These are phyloP conservation scores for Meandrusa payeni DNA, from an alignment of 2,888 invertebrate genomes.

Conservation along the genomic window DNA sequence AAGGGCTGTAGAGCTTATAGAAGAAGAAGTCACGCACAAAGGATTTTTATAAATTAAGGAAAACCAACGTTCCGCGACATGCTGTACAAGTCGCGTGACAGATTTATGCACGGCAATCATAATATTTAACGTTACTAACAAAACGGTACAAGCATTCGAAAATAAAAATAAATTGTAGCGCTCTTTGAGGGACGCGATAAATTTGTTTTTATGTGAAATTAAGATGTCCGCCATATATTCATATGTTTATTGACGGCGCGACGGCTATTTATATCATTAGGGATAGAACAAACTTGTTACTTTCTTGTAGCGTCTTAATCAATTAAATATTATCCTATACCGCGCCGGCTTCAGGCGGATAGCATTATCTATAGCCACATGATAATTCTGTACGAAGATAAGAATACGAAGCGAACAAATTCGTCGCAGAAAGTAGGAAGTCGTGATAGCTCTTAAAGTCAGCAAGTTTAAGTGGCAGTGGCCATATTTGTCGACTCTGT, in stretches of 20 bases:
- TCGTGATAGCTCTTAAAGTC: too few species aligned
- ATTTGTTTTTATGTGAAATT: constrained; percentile 72
- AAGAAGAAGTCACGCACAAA: constrained; percentile 9
- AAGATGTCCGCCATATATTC: constrained; percentile 69
- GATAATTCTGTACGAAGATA: too few species aligned
- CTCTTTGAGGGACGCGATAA: constrained; percentile 52
- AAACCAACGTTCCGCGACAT: constrained; percentile 19
- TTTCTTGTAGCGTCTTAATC: background rate
- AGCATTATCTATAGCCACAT: too few species aligned
- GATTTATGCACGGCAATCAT: constrained; percentile 65
- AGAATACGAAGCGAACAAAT: too few species aligned
- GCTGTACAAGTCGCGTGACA: constrained; percentile 46
- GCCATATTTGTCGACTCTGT: too few species aligned
- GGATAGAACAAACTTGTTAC: constrained; percentile 19
- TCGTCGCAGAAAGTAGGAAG: too few species aligned
- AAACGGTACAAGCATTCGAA: constrained; percentile 46
- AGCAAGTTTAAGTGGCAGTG: too few species aligned
- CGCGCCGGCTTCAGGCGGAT: too few species aligned
- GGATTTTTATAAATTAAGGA: constrained; percentile 15
- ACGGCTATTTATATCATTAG: constrained; percentile 36
- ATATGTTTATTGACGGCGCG: constrained; percentile 52
- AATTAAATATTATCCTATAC: too few species aligned
- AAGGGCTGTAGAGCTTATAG: too few species aligned
- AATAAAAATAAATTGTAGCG: constrained; percentile 56
- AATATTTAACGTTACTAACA: constrained; percentile 65